Evolutionary conservation across 2,888 invertebrate species (phyloP), one percentile per base, ranked within the genome.

Genomic region (Cosmorhoe ocellata): DNA sequence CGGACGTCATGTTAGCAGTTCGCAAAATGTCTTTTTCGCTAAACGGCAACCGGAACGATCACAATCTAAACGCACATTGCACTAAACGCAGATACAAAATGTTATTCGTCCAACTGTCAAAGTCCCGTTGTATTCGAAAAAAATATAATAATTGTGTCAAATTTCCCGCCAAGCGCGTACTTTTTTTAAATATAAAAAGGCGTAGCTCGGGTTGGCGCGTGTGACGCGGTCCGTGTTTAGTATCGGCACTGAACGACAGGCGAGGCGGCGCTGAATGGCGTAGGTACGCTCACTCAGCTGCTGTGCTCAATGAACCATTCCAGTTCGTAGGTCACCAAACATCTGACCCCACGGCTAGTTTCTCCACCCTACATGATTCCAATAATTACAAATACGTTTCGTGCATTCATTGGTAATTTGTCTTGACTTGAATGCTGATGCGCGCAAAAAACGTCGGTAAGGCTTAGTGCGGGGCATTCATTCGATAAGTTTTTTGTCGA

Each of bases 281-380:
- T 76, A 67, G 71, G 72, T 67, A 61, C 71, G 78, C n/a, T n/a
- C 18, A 4, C 80, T 79, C 85, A 84, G 81, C 84, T 84, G 84
- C 74, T 79, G 77, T 79, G 76, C 85, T 88, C 88, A 88, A 87
- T 90, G 89, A 86, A 86, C 78, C 84, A 83, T 79, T 77, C 74
- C 76, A 81, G 88, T 86, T 86, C 88, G 84, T 79, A 86, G 89
- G 89, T 87, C 86, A 77, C 76, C 72, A 69, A 73, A 78, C 76
- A 80, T 81, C 71, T 82, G 84, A 87, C 85, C 87, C 80, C 77
- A 69, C 71, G 75, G 62, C 69, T 71, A 78, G 76, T 83, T 83
- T 83, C 83, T 78, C 80, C 76, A 81, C 78, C 79, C 79, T 76
- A 81, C 13, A 53, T 53, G 43, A 48, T 53, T 51, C 47, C 41